Evolutionary conservation across 2,113 vertebrate genomes (phyloP).

Genomic region (Herpetotheres cachinnans): DNA sequence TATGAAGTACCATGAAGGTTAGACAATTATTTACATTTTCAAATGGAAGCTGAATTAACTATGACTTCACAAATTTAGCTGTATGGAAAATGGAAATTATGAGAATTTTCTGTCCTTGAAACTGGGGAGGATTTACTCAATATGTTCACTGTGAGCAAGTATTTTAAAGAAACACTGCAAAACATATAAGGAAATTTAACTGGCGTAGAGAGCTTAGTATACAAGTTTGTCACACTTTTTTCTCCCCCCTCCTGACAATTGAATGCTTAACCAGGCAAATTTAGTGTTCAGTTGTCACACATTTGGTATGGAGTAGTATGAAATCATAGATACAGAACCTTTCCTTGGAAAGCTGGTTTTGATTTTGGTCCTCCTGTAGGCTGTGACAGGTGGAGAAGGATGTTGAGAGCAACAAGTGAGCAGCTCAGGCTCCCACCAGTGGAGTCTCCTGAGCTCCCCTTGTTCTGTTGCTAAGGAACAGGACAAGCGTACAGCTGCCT

Average conservation of each 20-base stretch:
- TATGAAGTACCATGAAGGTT: background rate
- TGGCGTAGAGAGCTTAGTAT: background rate
- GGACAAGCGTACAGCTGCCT: background rate
- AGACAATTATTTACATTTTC: background rate
- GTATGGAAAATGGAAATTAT: background rate
- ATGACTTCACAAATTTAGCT: background rate
- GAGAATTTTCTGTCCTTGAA: background rate
- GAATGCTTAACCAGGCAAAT: background rate
- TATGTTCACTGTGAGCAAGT: background rate
- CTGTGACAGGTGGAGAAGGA: slow-evolving; percentile 4
- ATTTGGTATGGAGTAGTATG: background rate
- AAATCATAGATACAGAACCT: background rate
- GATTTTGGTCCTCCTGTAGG: background rate
- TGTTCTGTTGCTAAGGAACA: slow-evolving; percentile 67
- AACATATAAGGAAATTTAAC: background rate
- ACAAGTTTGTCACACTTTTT: background rate
- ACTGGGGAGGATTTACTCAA: background rate
- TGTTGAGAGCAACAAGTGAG: background rate
- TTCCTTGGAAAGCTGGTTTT: background rate
- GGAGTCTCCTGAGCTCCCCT: slow-evolving; percentile 19
- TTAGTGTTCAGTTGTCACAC: background rate
- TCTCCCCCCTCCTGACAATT: background rate
- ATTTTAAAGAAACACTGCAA: background rate
- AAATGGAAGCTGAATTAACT: background rate
- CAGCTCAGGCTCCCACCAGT: background rate